Evolutionary conservation across 53 echinoderm and acorn worm species (phyloP).

Genomic region (Hippasteria phrygiana): DNA sequence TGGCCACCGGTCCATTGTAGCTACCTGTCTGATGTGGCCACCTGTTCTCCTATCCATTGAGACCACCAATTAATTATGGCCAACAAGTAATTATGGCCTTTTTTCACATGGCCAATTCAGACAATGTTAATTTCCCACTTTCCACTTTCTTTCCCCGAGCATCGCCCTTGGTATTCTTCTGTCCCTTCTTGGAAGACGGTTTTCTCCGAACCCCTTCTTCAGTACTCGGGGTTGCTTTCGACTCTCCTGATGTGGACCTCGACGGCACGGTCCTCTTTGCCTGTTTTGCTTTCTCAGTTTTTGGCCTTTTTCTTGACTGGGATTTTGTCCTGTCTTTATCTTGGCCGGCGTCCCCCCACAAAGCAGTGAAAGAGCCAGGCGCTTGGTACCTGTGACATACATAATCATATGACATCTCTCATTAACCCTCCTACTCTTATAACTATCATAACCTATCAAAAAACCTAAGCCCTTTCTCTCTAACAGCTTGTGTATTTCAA

Average conservation of each 20-base stretch:
- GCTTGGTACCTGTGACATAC: slow-evolving; percentile 66
- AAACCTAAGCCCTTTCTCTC: too few relatives aligned
- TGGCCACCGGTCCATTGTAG: too few relatives aligned
- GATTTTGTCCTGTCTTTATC: slow-evolving; percentile 19
- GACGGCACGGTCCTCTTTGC: neutral
- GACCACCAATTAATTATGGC: too few relatives aligned
- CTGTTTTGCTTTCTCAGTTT: slow-evolving; percentile 9
- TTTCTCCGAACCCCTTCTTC: neutral
- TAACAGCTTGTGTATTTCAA: too few relatives aligned
- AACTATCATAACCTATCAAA: too few relatives aligned
- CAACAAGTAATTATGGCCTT: too few relatives aligned
- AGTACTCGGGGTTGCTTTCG: neutral
- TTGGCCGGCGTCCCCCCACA: slow-evolving; percentile 6
- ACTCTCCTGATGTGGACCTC: neutral
- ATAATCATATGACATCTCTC: neutral
- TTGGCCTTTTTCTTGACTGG: slow-evolving; percentile 26
- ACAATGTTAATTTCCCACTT: neutral
- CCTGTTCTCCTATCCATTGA: too few relatives aligned
- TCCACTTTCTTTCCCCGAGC: slow-evolving; percentile 1
- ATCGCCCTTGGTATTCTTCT: slow-evolving; percentile 28
- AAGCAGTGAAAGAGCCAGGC: slow-evolving; percentile 55
- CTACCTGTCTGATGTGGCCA: too few relatives aligned
- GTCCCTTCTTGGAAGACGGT: slow-evolving; percentile 21
- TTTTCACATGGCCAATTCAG: neutral
- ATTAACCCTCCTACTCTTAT: too few relatives aligned